phyloP scores from a whole-genome alignment of 1,140 invertebrate genomes.

The Drosophila bipectinata region DNA sequence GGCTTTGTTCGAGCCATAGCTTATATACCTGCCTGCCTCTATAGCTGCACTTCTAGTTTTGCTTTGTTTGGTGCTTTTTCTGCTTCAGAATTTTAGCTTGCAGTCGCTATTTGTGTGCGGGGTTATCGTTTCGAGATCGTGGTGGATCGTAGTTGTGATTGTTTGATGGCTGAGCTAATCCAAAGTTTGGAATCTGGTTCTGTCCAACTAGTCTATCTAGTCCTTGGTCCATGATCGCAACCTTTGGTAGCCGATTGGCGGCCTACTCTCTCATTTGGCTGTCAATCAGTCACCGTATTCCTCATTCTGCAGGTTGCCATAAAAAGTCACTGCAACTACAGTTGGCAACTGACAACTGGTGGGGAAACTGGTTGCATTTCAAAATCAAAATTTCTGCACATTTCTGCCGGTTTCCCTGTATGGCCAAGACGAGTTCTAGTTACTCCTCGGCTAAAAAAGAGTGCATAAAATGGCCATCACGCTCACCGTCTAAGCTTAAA shows the following conservation, averaged over 20 bases:
- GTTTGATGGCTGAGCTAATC: conserved; percentile 28
- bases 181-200: conserved; percentile 40
- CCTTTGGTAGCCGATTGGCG: conserved; percentile 31
- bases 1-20: conserved; percentile 47
- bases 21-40: conserved; percentile 23
- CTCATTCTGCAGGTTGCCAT: conserved; percentile 56
- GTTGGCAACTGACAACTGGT: conserved; percentile 22
- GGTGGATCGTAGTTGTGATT: conserved; percentile 50
- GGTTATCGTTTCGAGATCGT: conserved; percentile 39
- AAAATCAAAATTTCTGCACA: conserved; percentile 59
- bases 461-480: conserved; percentile 48
- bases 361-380: conserved; percentile 52
- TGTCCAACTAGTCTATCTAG: not conserved
- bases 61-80: conserved; percentile 9
- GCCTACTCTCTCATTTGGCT: conserved; percentile 38
- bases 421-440: conserved; percentile 77
- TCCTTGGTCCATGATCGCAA: conserved; percentile 34
- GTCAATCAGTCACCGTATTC: conserved; percentile 42
- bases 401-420: conserved; percentile 74
- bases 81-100: conserved; percentile 29
- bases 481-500: conserved; percentile 35
- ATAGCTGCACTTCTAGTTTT: conserved; percentile 48
- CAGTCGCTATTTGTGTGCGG: conserved; percentile 33
- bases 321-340: conserved; percentile 26
- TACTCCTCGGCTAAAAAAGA: conserved; percentile 46